These are phyloP conservation scores for Ostrea edulis DNA, from an alignment of 1,140 invertebrate genomes.

Conservation along the genomic window DNA sequence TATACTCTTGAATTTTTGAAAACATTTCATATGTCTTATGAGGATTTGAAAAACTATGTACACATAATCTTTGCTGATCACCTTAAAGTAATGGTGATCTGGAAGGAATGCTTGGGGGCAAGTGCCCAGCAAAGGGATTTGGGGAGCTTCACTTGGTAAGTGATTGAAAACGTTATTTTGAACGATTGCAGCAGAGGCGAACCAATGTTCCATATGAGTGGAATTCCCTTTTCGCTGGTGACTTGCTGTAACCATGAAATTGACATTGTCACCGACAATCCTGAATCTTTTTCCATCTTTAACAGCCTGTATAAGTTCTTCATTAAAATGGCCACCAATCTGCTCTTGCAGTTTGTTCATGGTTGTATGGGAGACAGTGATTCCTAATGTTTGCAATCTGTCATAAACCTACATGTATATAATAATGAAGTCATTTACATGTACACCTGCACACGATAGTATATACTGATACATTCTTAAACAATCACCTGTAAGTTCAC, in stretches of 20 bases:
- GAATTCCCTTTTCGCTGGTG: conserved; percentile 42
- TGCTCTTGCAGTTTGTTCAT: not conserved
- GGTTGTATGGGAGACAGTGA: too few species aligned
- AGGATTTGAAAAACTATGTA: not conserved
- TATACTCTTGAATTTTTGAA: not conserved
- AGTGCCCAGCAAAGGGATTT: not conserved
- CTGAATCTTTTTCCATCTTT: conserved; percentile 40
- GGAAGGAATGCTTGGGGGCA: not conserved
- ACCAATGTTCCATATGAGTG: conserved; percentile 51
- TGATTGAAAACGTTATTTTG: conserved; percentile 12
- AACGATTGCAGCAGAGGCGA: conserved; percentile 15
- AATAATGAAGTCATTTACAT: too few species aligned
- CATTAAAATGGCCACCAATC: conserved; percentile 46
- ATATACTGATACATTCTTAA: too few species aligned
- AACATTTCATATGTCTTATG: not conserved
- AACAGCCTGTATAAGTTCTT: conserved; percentile 36
- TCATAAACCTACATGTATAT: too few species aligned
- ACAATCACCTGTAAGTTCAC: too few species aligned
- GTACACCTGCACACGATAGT: too few species aligned
- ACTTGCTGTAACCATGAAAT: conserved; percentile 46
- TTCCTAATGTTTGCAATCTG: too few species aligned
- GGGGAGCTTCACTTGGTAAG: not conserved
- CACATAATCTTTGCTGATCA: not conserved
- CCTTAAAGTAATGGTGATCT: not conserved
- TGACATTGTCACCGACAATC: conserved; percentile 51